These are phyloP conservation scores for Nasonia oneida DNA, from an alignment of 2,888 invertebrate species.

Conservation along the genomic window DNA sequence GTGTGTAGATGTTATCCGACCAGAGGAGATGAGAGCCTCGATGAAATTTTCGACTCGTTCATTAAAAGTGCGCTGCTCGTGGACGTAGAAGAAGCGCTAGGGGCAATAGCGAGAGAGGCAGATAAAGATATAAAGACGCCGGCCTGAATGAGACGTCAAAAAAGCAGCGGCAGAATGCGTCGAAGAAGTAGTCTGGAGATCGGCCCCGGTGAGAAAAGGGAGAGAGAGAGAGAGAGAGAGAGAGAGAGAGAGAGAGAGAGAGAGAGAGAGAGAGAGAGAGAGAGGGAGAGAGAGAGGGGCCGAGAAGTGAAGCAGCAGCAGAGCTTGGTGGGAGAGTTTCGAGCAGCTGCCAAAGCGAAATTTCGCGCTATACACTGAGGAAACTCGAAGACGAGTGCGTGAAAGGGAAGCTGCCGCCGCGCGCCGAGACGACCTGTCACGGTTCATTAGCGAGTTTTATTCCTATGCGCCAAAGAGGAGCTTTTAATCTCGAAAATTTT, in stretches of 20 bases:
- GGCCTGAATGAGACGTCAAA: conserved; percentile 30
- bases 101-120: neutral
- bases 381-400: conserved; percentile 3
- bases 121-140: neutral
- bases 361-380: conserved; percentile 5
- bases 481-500: conserved; percentile 27
- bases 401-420: neutral
- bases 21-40: neutral
- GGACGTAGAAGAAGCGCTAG: neutral
- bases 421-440: neutral
- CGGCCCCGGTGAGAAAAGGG: too few species aligned
- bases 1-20: neutral
- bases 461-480: conserved; percentile 15
- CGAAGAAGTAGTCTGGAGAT: neutral
- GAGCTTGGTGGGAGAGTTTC: neutral
- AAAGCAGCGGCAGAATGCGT: conserved; percentile 11
- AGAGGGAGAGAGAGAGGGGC: neutral
- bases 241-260: too few species aligned
- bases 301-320: neutral
- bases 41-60: neutral
- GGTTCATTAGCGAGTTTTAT: conserved; percentile 28
- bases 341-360: neutral
- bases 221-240: too few species aligned
- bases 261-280: too few species aligned
- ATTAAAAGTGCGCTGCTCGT: conserved; percentile 22